Conservation (phyloP, 1,140 invertebrate species). For the Drosophila littoralis region DNA sequence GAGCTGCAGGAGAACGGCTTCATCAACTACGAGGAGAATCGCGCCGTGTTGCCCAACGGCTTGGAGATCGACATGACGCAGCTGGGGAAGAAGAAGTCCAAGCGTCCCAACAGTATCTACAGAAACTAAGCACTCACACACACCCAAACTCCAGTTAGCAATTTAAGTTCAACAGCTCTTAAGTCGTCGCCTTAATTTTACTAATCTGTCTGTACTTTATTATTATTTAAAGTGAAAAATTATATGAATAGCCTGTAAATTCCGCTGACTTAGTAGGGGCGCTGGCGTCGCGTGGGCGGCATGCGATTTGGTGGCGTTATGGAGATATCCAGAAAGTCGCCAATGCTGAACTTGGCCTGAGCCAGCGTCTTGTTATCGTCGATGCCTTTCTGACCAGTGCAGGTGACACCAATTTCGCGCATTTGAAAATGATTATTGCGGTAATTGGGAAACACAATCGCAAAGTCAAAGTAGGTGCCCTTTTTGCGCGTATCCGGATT, state of each 20-base stretch:
- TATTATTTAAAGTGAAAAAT: conserved; percentile 59
- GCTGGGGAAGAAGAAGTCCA: conserved; percentile 89
- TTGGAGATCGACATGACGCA: conserved; percentile 88
- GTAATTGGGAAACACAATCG: conserved; percentile 95
- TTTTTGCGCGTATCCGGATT: conserved; percentile 97
- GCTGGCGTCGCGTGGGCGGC: conserved; percentile 88
- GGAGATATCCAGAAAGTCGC: conserved; percentile 98
- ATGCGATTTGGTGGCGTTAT: conserved; percentile 95
- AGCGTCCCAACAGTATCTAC: conserved; percentile 85
- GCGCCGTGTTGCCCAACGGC: conserved; percentile 89
- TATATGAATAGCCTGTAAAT: conserved; percentile 59
- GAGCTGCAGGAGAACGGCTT: conserved; percentile 89
- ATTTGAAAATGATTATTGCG: conserved; percentile 93
- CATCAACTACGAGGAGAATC: conserved; percentile 90
- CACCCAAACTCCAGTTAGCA: conserved; percentile 38
- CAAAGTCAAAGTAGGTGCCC: conserved; percentile 99
- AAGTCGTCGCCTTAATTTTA: conserved; percentile 65
- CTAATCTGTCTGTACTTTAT: conserved; percentile 72
- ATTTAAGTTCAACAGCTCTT: conserved; percentile 67
- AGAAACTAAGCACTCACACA: conserved; percentile 52
- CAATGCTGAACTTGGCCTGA: conserved; percentile 95
- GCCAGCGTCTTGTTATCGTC: conserved; percentile 96
- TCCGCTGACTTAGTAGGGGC: conserved; percentile 71
- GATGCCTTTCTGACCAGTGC: conserved; percentile 94
- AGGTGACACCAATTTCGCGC: conserved; percentile 97